phyloP scores from a whole-genome alignment of 2,797 vertebrate species.

The Hozukius guyotensis region DNA sequence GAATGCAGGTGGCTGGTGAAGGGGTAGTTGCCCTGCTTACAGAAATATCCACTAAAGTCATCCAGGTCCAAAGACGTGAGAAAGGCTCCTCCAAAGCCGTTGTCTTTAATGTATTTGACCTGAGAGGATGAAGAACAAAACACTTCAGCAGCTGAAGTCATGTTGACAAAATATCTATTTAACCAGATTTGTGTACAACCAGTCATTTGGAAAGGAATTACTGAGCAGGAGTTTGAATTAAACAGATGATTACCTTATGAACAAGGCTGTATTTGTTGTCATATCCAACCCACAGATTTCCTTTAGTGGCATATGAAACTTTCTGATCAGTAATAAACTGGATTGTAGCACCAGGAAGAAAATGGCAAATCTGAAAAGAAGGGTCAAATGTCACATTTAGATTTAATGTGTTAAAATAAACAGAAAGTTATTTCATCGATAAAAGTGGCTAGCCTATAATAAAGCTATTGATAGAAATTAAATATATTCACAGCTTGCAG shows the following conservation, averaged over 20 bases:
- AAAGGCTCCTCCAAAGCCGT: slow-evolving; percentile 74
- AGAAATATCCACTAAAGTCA: slow-evolving; percentile 75
- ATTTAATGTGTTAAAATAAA: not conserved
- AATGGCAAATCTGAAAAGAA: slow-evolving; percentile 77
- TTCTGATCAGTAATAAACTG: slow-evolving; percentile 75
- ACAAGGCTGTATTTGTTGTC: slow-evolving; percentile 79
- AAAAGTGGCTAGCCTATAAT: not conserved
- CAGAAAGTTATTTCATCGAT: not conserved
- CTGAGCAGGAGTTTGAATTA: not conserved
- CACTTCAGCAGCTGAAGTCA: not conserved
- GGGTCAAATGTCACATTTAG: not conserved
- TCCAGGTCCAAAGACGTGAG: slow-evolving; percentile 80
- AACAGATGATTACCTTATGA: slow-evolving; percentile 74
- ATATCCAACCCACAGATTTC: slow-evolving; percentile 83
- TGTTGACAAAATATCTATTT: not conserved
- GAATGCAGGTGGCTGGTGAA: slow-evolving; percentile 24
- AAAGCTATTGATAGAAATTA: not conserved
- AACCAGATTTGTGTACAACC: not conserved
- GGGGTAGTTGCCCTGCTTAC: slow-evolving; percentile 62
- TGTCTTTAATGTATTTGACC: slow-evolving; percentile 50
- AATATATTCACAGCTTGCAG: not conserved
- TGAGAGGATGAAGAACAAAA: slow-evolving; percentile 7
- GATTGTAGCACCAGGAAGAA: slow-evolving; percentile 58
- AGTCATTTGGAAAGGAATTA: not conserved
- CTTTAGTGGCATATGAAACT: slow-evolving; percentile 81